These are phyloP conservation scores for Bothrops jararaca DNA, from an alignment of 2,113 vertebrate species.

Conservation along the genomic window DNA sequence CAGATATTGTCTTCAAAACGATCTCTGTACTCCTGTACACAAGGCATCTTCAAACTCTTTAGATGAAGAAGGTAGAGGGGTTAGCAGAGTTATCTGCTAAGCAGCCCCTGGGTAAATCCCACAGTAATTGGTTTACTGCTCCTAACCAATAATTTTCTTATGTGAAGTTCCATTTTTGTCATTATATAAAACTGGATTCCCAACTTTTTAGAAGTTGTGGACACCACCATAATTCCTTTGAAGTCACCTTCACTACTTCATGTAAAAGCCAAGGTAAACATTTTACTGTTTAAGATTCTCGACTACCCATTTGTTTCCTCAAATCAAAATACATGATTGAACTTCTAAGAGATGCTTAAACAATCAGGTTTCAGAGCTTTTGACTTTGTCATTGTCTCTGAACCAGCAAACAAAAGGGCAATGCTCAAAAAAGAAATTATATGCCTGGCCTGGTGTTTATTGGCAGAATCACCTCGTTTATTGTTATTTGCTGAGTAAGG, in stretches of 20 bases:
- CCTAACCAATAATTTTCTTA: neutral
- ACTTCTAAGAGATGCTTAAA: neutral
- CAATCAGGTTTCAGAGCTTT: neutral
- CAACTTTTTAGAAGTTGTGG: neutral
- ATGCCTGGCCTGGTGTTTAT: neutral
- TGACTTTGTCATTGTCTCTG: neutral
- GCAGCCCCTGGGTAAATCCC: neutral
- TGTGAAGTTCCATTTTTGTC: neutral
- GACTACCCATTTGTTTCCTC: neutral
- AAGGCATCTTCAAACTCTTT: neutral
- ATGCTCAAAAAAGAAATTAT: neutral
- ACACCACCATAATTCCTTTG: neutral
- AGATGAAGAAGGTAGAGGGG: neutral
- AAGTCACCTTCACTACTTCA: neutral
- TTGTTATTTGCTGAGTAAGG: neutral
- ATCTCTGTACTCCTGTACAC: neutral
- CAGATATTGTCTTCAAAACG: neutral
- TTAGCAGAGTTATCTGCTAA: neutral
- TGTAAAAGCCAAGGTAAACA: neutral
- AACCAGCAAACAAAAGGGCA: neutral
- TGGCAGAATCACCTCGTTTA: neutral
- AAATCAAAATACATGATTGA: neutral
- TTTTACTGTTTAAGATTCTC: neutral
- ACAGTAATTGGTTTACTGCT: neutral
- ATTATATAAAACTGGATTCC: neutral